These are phyloP conservation scores for Coregonus suidteri DNA, from an alignment of 2,797 vertebrate species.

Conservation along the genomic window DNA sequence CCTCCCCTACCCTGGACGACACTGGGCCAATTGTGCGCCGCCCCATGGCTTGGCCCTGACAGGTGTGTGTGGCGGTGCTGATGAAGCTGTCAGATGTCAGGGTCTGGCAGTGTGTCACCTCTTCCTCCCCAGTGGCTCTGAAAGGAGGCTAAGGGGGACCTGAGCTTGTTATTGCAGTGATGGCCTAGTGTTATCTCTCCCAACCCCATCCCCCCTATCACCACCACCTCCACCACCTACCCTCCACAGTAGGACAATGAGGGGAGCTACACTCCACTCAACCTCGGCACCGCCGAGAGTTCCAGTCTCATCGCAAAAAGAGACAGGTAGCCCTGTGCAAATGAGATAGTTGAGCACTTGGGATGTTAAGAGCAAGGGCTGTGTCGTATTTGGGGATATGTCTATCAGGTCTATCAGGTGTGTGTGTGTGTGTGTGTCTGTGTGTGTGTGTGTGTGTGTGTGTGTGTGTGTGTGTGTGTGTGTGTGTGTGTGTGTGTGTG, in stretches of 20 bases:
- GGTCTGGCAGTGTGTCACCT: slow-evolving; percentile 25
- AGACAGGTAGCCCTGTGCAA: neutral
- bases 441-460: neutral
- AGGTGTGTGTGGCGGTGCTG: slow-evolving; percentile 22
- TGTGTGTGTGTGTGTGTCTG: neutral
- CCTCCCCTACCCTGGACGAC: no score
- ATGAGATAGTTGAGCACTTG: neutral
- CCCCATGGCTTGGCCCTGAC: neutral
- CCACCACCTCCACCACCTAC: slow-evolving; percentile 5
- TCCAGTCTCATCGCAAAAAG: neutral
- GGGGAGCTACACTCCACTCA: neutral
- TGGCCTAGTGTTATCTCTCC: slow-evolving; percentile 26
- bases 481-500: neutral
- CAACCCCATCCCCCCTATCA: neutral
- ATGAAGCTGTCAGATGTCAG: slow-evolving; percentile 49
- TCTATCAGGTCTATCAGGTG: neutral
- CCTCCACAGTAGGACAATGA: neutral
- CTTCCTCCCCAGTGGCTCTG: slow-evolving; percentile 8
- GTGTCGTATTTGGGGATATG: neutral
- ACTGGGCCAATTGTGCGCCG: no score
- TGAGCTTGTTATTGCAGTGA: slow-evolving; percentile 33
- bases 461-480: neutral
- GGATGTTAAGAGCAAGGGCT: neutral
- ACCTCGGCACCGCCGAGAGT: neutral
- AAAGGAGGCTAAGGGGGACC: slow-evolving; percentile 27